These are phyloP conservation scores for Brachionus rotundiformis DNA, from an alignment of 1,140 invertebrate species.

Conservation along the genomic window DNA sequence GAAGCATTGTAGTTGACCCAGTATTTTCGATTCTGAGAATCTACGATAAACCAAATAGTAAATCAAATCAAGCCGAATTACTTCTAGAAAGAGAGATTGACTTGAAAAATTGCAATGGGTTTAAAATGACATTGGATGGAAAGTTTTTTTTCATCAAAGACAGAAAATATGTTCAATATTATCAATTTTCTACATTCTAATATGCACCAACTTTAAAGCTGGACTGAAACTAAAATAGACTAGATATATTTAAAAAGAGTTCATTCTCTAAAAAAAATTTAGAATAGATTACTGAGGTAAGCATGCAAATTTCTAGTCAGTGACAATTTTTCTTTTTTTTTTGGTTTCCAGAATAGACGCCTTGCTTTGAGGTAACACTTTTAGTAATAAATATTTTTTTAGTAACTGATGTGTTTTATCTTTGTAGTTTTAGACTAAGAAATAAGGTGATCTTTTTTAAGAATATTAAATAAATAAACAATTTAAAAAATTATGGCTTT, in stretches of 20 bases:
- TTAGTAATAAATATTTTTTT: conserved; percentile 1
- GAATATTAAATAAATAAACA: no score
- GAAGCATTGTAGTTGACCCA: background rate
- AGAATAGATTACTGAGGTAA: background rate
- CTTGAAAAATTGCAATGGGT: conserved; percentile 22
- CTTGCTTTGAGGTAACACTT: background rate
- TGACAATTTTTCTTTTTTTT: background rate
- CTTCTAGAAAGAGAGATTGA: background rate
- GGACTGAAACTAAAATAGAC: background rate
- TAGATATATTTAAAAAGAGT: background rate
- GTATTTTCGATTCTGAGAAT: conserved; percentile 28
- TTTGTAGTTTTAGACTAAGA: background rate
- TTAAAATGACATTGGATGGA: conserved; percentile 23
- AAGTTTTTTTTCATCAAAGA: conserved; percentile 24
- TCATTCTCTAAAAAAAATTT: background rate
- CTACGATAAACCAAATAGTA: conserved; percentile 7
- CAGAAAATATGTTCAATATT: conserved; percentile 11
- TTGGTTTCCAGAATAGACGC: background rate
- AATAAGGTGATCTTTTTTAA: no score
- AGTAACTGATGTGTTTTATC: background rate
- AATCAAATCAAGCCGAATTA: conserved; percentile 32
- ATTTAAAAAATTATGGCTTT: no score
- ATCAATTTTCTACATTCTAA: conserved; percentile 14
- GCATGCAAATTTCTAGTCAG: background rate
- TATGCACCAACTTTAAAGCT: background rate